Evolutionary conservation across 2,113 vertebrate genomes (phyloP).

Genomic region (Cyprinodon brontotheroides): DNA sequence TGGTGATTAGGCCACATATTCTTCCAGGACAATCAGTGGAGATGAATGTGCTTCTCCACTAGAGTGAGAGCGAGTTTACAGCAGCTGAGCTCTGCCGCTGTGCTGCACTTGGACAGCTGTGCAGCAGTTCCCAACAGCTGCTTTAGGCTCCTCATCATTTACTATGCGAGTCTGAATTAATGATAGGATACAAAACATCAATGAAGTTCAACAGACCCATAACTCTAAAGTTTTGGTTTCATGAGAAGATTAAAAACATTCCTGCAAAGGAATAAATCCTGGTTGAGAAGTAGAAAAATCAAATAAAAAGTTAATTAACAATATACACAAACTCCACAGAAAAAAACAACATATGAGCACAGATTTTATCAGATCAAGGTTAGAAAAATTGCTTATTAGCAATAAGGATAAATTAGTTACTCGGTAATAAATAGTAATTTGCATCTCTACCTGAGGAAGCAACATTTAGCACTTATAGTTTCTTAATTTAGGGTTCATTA

Average conservation of each 20-base stretch:
- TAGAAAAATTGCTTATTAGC: not conserved
- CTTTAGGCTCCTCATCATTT: constrained; percentile 11
- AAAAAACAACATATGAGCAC: not conserved
- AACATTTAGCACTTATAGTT: not conserved
- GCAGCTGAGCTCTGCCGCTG: constrained; percentile 16
- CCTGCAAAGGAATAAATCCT: not conserved
- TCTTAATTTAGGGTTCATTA: not conserved
- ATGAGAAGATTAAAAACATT: not conserved
- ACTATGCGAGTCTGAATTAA: not conserved
- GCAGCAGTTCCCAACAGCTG: constrained; percentile 16
- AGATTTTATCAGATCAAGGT: not conserved
- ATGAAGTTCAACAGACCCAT: not conserved
- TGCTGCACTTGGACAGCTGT: constrained; percentile 16
- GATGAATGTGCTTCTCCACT: constrained; percentile 13
- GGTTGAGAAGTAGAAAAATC: not conserved
- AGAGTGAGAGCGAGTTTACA: constrained; percentile 10
- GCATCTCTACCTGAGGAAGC: not conserved
- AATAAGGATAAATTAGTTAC: not conserved
- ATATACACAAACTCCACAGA: not conserved
- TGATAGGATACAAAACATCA: not conserved
- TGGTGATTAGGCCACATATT: constrained; percentile 24
- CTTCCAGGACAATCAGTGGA: constrained; percentile 14
- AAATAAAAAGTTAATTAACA: not conserved
- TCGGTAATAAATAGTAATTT: not conserved
- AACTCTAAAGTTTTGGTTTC: not conserved